Evolutionary conservation across 2,888 invertebrate species (phyloP).

Genomic region (Lithosia quadra): DNA sequence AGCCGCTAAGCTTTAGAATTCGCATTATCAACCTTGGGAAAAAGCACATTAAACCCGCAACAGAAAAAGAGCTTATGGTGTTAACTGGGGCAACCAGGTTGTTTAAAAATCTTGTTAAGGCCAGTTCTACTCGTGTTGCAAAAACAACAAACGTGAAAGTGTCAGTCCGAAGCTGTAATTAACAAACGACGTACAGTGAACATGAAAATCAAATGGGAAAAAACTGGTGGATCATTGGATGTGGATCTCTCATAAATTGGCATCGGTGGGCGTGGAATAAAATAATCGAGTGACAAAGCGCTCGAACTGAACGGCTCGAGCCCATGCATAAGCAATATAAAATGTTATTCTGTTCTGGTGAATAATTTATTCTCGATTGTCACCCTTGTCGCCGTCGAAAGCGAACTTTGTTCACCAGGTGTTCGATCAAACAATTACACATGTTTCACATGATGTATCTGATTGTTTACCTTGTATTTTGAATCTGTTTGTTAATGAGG

Average conservation of each 20-base stretch:
- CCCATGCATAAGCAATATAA: constrained; percentile 79
- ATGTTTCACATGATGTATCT: constrained; percentile 51
- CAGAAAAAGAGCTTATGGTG: constrained; percentile 46
- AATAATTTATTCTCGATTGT: constrained; percentile 80
- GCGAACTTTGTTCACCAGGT: constrained; percentile 67
- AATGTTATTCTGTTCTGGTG: constrained; percentile 71
- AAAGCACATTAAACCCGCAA: constrained; percentile 50
- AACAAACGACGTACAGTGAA: constrained; percentile 37
- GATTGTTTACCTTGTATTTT: constrained; percentile 38
- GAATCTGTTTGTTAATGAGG: background rate
- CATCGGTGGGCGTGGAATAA: constrained; percentile 57
- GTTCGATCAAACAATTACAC: constrained; percentile 69
- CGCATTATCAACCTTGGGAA: constrained; percentile 41
- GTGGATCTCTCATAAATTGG: constrained; percentile 64
- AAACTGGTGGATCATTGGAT: constrained; percentile 53
- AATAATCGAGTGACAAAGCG: constrained; percentile 71
- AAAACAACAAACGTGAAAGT: constrained; percentile 30
- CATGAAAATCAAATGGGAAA: constrained; percentile 55
- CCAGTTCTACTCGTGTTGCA: constrained; percentile 23
- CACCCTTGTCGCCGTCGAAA: constrained; percentile 59
- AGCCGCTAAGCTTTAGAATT: constrained; percentile 27
- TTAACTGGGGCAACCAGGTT: constrained; percentile 46
- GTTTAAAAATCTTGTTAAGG: constrained; percentile 34
- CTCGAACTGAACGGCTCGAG: constrained; percentile 59
- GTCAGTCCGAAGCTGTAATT: constrained; percentile 35